Conservation (phyloP, 2,888 invertebrate genomes). For the Platynereis dumerilii region DNA sequence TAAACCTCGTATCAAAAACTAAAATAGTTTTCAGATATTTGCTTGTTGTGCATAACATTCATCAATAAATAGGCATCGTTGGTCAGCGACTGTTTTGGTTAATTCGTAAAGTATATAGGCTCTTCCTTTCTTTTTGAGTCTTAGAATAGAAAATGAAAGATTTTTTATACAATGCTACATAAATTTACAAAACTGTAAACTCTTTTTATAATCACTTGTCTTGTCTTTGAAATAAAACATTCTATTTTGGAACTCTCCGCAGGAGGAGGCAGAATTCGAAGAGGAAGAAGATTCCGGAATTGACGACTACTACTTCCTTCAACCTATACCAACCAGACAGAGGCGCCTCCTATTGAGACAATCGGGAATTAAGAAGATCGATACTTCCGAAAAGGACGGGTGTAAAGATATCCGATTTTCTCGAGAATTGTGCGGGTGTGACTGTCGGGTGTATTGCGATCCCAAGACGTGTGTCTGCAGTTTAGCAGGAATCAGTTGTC, state of each 20-base stretch:
- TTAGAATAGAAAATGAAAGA: no score
- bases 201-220: no score
- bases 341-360: slow-evolving; percentile 81
- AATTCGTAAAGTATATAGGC: no score
- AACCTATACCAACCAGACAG: slow-evolving; percentile 92
- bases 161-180: no score
- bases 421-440: slow-evolving; percentile 72
- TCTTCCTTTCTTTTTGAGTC: no score
- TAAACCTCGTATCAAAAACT: no score
- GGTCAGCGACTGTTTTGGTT: no score
- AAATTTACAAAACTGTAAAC: no score
- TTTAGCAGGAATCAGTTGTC: slow-evolving; percentile 94
- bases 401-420: slow-evolving; percentile 90
- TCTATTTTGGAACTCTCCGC: slow-evolving; percentile 18
- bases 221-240: no score
- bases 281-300: slow-evolving; percentile 51
- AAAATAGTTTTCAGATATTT: no score
- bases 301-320: slow-evolving; percentile 61
- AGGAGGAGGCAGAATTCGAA: slow-evolving; percentile 26
- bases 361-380: slow-evolving; percentile 94
- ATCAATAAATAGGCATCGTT: no score
- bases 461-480: slow-evolving; percentile 95
- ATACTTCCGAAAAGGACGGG: slow-evolving; percentile 90
- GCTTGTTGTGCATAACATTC: no score
- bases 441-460: slow-evolving; percentile 74